phyloP scores from a whole-genome alignment of 2,888 invertebrate genomes.

The Cryptus viduatorius region DNA sequence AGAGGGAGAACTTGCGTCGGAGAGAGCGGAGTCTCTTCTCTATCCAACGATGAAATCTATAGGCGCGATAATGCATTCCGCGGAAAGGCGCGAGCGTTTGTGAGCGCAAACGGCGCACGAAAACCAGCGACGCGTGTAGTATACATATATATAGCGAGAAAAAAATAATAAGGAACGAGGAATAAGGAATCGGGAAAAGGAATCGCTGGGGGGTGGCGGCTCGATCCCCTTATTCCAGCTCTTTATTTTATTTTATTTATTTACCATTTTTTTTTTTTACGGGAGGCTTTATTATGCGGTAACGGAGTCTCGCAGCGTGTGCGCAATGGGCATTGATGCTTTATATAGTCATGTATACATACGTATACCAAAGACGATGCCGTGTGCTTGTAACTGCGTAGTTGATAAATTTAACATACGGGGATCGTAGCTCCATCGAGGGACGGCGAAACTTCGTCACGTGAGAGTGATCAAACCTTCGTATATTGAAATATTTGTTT shows the following conservation, averaged over 20 bases:
- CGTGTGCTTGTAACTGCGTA: slow-evolving; percentile 20
- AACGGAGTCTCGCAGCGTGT: slow-evolving; percentile 35
- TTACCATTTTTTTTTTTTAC: not conserved
- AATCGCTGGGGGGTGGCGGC: slow-evolving; percentile 29
- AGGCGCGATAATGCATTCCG: slow-evolving; percentile 66
- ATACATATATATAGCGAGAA: not conserved
- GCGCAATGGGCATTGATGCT: slow-evolving; percentile 11
- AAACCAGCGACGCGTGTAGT: not conserved
- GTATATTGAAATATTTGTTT: too few relatives aligned
- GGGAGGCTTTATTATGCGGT: slow-evolving; percentile 42
- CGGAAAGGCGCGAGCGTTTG: slow-evolving; percentile 2
- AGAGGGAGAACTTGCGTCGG: not conserved
- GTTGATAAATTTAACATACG: slow-evolving; percentile 1
- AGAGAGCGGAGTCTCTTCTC: slow-evolving; percentile 20
- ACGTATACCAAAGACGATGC: not conserved
- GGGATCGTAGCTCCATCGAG: too few relatives aligned
- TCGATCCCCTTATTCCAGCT: slow-evolving; percentile 31
- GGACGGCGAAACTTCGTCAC: not conserved
- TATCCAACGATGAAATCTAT: slow-evolving; percentile 59
- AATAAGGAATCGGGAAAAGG: slow-evolving; percentile 49
- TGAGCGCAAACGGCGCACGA: not conserved
- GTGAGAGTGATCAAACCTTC: too few relatives aligned
- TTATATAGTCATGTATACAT: not conserved
- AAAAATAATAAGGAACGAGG: not conserved
- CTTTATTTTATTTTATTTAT: not conserved